Conservation (phyloP, 2,888 invertebrate genomes). For the Pseudoips prasinana region DNA sequence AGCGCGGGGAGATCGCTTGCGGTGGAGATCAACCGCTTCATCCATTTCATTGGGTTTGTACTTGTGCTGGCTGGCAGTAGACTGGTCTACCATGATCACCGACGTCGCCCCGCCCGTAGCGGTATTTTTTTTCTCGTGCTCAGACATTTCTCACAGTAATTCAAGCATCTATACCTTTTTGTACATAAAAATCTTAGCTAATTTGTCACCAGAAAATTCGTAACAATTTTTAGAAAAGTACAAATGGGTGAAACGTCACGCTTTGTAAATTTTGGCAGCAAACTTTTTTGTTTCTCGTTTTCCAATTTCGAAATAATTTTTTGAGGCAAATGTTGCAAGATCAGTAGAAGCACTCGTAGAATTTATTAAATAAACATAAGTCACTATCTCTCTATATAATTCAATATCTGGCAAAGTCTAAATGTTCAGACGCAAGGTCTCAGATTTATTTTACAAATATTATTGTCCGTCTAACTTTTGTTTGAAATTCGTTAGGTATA, state of each 20-base stretch:
- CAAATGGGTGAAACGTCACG: slow-evolving; percentile 62
- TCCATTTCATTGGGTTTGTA: slow-evolving; percentile 49
- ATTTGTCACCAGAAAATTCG: slow-evolving; percentile 52
- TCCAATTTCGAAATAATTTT: slow-evolving; percentile 61
- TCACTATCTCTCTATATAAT: too few relatives aligned
- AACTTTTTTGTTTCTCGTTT: slow-evolving; percentile 56
- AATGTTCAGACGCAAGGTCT: too few relatives aligned
- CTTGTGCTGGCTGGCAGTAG: slow-evolving; percentile 46
- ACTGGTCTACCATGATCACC: slow-evolving; percentile 51
- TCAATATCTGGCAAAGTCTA: too few relatives aligned
- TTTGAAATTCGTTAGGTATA: too few relatives aligned
- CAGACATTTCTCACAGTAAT: slow-evolving; percentile 57
- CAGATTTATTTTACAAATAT: too few relatives aligned
- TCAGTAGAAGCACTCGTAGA: too few relatives aligned
- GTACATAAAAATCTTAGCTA: slow-evolving; percentile 43
- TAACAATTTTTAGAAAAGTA: slow-evolving; percentile 55
- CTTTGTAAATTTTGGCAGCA: slow-evolving; percentile 66
- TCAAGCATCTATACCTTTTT: slow-evolving; percentile 58
- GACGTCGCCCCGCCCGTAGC: slow-evolving; percentile 36
- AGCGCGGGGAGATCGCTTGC: slow-evolving; percentile 55
- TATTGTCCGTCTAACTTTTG: too few relatives aligned
- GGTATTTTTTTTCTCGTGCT: slow-evolving; percentile 53
- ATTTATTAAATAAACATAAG: too few relatives aligned
- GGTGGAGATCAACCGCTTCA: slow-evolving; percentile 43
- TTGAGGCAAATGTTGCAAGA: slow-evolving; percentile 34